phyloP scores from a whole-genome alignment of 2,888 invertebrate species.

The Nomada fucata region DNA sequence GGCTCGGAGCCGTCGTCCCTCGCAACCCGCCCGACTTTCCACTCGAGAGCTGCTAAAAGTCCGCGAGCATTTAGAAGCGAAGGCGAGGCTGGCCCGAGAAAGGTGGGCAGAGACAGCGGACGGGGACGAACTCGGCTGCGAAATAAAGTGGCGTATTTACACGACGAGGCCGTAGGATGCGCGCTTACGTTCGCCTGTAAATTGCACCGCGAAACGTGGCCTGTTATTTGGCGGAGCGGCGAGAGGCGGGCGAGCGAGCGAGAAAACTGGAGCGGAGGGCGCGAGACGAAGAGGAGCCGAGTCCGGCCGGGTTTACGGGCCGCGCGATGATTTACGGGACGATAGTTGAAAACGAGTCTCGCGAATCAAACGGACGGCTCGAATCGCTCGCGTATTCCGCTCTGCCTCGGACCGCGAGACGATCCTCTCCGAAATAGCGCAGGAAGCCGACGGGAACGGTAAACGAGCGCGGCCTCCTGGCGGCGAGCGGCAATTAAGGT shows the following conservation, averaged over 20 bases:
- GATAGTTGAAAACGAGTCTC: slow-evolving; percentile 72
- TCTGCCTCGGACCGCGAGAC: slow-evolving; percentile 30
- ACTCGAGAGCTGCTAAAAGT: too few species aligned
- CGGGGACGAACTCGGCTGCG: slow-evolving; percentile 26
- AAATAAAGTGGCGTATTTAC: slow-evolving; percentile 71
- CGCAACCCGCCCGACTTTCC: neutral
- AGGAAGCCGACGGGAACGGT: too few species aligned
- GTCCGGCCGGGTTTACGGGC: slow-evolving; percentile 64
- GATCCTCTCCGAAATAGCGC: too few species aligned
- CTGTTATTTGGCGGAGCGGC: slow-evolving; percentile 63
- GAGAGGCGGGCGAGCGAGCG: slow-evolving; percentile 11
- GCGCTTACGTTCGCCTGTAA: slow-evolving; percentile 61
- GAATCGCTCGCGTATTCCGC: slow-evolving; percentile 60
- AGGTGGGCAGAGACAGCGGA: slow-evolving; percentile 10
- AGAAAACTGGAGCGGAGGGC: slow-evolving; percentile 18
- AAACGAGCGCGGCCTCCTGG: too few species aligned
- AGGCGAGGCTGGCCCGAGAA: too few species aligned
- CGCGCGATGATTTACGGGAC: slow-evolving; percentile 70
- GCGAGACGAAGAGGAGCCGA: slow-evolving; percentile 34
- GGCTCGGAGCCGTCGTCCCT: slow-evolving; percentile 26
- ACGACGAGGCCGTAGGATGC: slow-evolving; percentile 60
- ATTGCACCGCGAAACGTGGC: slow-evolving; percentile 66
- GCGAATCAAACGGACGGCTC: slow-evolving; percentile 69
- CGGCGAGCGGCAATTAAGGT: slow-evolving; percentile 30
- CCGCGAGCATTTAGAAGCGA: too few species aligned